A percentile compares a stretch with the other conserved stretches of the same genome.
Conservation (phyloP, 2,888 invertebrate species). For the Leucophenga montana region DNA sequence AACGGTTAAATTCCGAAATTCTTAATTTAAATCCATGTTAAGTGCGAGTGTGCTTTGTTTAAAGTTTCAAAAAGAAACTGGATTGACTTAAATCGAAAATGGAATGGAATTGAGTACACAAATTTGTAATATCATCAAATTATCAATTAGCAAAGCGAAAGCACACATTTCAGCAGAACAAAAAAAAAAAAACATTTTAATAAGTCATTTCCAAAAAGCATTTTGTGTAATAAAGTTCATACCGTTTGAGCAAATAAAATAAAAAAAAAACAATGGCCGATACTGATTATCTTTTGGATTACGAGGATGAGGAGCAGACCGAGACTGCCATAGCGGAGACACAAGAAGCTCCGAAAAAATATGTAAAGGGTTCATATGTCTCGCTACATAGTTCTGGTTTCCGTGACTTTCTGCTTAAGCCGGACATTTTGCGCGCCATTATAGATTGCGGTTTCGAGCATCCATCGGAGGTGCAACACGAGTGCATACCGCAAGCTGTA, state of each 20-base stretch:
- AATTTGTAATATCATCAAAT: no score
- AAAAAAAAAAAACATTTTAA: no score
- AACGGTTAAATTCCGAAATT: no score
- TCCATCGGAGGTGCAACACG: slow-evolving; percentile 99
- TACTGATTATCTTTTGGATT: slow-evolving; percentile 98
- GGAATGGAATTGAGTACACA: no score
- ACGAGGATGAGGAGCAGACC: slow-evolving; percentile 97
- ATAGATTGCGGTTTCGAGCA: slow-evolving; percentile 99
- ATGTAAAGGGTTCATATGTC: slow-evolving; percentile 96
- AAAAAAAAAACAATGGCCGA: slow-evolving; percentile 84
- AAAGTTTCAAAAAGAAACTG: no score
- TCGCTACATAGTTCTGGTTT: slow-evolving; percentile 99
- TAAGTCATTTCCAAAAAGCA: no score
- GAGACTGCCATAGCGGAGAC: slow-evolving; percentile 85
- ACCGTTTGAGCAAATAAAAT: slow-evolving; percentile 21
- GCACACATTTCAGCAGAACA: no score
- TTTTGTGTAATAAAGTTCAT: neutral
- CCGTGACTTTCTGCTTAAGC: slow-evolving; percentile 97
- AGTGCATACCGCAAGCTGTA: slow-evolving; percentile 99
- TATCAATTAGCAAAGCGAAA: no score
- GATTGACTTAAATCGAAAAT: no score
- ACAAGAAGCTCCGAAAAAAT: slow-evolving; percentile 85
- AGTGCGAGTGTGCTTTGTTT: no score
- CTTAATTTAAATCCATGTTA: no score
- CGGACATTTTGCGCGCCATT: slow-evolving; percentile 96